phyloP scores from a whole-genome alignment of 1,140 invertebrate genomes.

The Asbolus verrucosus region DNA sequence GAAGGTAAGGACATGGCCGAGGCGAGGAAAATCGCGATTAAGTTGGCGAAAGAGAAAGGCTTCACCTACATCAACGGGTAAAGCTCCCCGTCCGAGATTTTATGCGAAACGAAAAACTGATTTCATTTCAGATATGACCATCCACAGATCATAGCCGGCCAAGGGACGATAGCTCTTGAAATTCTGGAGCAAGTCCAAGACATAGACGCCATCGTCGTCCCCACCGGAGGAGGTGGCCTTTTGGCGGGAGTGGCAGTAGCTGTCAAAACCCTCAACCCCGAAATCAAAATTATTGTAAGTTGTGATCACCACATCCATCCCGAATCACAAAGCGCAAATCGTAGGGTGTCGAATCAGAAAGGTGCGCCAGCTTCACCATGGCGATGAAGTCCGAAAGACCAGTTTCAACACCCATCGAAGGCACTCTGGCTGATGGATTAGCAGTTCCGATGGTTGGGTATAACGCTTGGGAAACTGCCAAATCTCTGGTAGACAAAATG shows the following conservation, averaged over 20 bases:
- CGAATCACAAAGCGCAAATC: background rate
- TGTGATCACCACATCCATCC: background rate
- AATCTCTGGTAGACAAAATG: conserved; percentile 85
- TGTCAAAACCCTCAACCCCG: conserved; percentile 85
- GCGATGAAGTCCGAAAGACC: conserved; percentile 82
- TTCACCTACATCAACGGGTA: conserved; percentile 90
- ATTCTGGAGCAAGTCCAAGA: conserved; percentile 87
- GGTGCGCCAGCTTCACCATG: conserved; percentile 84
- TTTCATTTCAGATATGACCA: conserved; percentile 82
- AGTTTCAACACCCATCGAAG: conserved; percentile 74
- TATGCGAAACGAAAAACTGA: background rate
- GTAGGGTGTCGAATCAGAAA: conserved; percentile 92
- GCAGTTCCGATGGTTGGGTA: conserved; percentile 91
- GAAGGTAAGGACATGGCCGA: conserved; percentile 88
- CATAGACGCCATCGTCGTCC: conserved; percentile 83
- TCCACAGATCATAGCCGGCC: conserved; percentile 92
- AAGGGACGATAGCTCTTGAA: conserved; percentile 92
- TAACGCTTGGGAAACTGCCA: conserved; percentile 87
- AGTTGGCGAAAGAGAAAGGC: conserved; percentile 76
- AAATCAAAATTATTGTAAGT: conserved; percentile 79
- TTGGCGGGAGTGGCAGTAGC: conserved; percentile 90
- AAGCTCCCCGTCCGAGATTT: too few species aligned
- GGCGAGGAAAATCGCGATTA: conserved; percentile 83
- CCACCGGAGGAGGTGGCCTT: conserved; percentile 90
- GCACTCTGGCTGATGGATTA: conserved; percentile 91